phyloP scores from a whole-genome alignment of 2,797 vertebrate genomes.

The Streptopelia turtur region DNA sequence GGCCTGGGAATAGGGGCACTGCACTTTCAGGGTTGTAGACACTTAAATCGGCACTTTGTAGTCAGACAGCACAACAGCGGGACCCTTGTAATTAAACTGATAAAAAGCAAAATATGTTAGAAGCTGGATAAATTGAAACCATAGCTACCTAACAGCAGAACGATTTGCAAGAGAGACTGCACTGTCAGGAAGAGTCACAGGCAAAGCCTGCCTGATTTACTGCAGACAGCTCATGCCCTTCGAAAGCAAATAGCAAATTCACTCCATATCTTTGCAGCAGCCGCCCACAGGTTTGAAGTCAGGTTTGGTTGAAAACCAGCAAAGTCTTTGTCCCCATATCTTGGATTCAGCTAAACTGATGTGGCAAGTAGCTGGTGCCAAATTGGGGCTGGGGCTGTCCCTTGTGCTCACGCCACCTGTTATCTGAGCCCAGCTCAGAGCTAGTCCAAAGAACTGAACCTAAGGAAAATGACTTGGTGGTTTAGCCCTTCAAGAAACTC shows the following conservation, averaged over 20 bases:
- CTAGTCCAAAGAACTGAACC: not conserved
- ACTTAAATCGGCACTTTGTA: not conserved
- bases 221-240: not conserved
- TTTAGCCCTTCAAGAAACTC: not conserved
- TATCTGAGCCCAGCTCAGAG: not conserved
- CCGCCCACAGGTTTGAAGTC: not conserved
- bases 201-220: not conserved
- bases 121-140: not conserved
- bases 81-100: not conserved
- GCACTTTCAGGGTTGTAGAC: not conserved
- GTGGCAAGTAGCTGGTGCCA: not conserved
- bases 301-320: not conserved
- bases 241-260: not conserved
- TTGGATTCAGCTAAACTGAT: not conserved
- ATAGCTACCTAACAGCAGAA: not conserved
- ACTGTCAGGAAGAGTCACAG: not conserved
- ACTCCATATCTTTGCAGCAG: not conserved
- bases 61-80: not conserved
- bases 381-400: not conserved
- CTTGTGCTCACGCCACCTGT: not conserved
- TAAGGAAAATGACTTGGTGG: not conserved
- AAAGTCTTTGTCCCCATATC: rapidly evolving
- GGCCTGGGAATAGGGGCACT: not conserved
- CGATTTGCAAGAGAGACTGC: not conserved
- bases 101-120: not conserved